Percentiles rank a stretch among this genome's conserved stretches.
phyloP scores from a whole-genome alignment of 2,888 invertebrate species.

The Cloeon dipterum region DNA sequence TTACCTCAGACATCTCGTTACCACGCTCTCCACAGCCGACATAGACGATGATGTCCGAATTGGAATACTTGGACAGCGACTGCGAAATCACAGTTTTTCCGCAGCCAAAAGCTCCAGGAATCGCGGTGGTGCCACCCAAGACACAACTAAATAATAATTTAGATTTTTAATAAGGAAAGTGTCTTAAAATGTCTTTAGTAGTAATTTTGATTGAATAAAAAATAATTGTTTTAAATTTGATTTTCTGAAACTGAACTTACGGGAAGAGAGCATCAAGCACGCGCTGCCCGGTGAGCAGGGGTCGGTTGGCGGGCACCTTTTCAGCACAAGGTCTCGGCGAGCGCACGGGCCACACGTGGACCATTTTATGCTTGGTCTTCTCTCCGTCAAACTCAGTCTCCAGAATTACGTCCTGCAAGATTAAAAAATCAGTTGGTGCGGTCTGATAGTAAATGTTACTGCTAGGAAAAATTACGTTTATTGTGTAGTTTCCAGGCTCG shows the following conservation, averaged over 20 bases:
- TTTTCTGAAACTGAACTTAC: slow-evolving; percentile 26
- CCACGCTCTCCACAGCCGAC: slow-evolving; percentile 99
- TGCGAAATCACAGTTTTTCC: slow-evolving; percentile 99
- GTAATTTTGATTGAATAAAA: slow-evolving; percentile 1
- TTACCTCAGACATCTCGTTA: slow-evolving; percentile 96
- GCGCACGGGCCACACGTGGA: slow-evolving; percentile 99
- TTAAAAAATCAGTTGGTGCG: too few species aligned
- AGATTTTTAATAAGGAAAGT: not conserved
- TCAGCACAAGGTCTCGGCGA: slow-evolving; percentile 92
- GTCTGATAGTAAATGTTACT: slow-evolving; percentile 19
- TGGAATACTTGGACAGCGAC: slow-evolving; percentile 96
- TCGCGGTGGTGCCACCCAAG: slow-evolving; percentile 96
- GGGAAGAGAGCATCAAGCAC: slow-evolving; percentile 97
- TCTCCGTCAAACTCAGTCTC: slow-evolving; percentile 99
- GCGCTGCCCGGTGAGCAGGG: slow-evolving; percentile 91
- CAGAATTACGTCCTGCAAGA: slow-evolving; percentile 64
- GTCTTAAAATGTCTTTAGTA: not conserved
- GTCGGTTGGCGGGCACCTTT: slow-evolving; percentile 96
- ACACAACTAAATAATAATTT: slow-evolving; percentile 43
- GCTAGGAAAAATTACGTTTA: slow-evolving; percentile 42
- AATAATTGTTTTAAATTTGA: not conserved
- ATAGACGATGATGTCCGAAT: slow-evolving; percentile 98
- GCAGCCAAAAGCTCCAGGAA: slow-evolving; percentile 99
- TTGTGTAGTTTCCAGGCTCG: slow-evolving; percentile 77
- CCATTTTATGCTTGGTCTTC: slow-evolving; percentile 75